Evolutionary conservation across 2,888 invertebrate genomes (phyloP).

Genomic region (Marasmarcha lunaedactyla): DNA sequence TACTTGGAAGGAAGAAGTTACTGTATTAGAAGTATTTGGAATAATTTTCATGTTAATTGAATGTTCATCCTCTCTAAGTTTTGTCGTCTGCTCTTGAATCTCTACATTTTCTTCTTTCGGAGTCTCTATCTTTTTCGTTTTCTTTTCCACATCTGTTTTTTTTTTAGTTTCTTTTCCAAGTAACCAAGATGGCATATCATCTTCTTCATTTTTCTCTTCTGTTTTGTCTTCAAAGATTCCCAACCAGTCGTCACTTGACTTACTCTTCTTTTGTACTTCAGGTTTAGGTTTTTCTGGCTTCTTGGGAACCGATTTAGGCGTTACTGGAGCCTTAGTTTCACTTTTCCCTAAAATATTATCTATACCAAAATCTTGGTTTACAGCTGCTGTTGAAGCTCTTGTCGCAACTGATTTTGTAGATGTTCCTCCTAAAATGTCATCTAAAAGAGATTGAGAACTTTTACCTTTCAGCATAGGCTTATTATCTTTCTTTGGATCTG

Average conservation of each 20-base stretch:
- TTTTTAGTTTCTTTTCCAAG: slow-evolving; percentile 37
- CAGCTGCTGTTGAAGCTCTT: slow-evolving; percentile 28
- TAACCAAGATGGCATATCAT: slow-evolving; percentile 55
- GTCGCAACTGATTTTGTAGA: slow-evolving; percentile 29
- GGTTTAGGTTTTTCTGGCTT: slow-evolving; percentile 25
- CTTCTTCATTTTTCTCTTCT: slow-evolving; percentile 28
- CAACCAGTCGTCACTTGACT: slow-evolving; percentile 51
- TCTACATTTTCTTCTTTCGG: slow-evolving; percentile 10
- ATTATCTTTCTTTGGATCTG: slow-evolving; percentile 28
- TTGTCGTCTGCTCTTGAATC: slow-evolving; percentile 15
- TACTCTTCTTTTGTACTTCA: slow-evolving; percentile 28
- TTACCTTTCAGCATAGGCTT: slow-evolving; percentile 43
- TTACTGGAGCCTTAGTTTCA: slow-evolving; percentile 30
- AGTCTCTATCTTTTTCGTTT: slow-evolving; percentile 9
- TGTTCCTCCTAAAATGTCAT: slow-evolving; percentile 67
- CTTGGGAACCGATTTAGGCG: slow-evolving; percentile 20
- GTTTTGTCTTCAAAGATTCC: slow-evolving; percentile 53
- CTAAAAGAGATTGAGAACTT: slow-evolving; percentile 55
- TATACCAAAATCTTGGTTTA: slow-evolving; percentile 45
- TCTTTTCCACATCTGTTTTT: slow-evolving; percentile 27
- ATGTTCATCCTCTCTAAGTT: slow-evolving; percentile 10
- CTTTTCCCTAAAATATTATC: slow-evolving; percentile 40
- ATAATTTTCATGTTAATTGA: neutral
- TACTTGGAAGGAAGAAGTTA: slow-evolving; percentile 12
- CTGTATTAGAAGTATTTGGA: neutral